Conservation (phyloP, 2,888 invertebrate species). For the Yponomeuta malinellus region DNA sequence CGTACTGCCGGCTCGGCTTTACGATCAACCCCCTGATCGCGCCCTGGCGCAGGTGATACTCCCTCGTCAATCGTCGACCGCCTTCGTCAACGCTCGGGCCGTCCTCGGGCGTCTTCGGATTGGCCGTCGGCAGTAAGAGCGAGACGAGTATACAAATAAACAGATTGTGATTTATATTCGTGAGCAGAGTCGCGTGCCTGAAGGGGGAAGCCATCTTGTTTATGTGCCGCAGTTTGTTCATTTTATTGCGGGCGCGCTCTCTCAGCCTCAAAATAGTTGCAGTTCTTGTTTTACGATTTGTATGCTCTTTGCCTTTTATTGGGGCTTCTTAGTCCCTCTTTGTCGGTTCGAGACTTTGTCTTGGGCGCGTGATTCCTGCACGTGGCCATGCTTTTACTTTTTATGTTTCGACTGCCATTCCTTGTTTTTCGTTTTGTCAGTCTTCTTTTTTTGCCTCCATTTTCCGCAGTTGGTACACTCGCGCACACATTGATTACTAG, state of each 20-base stretch:
- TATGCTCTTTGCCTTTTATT: constrained; percentile 31
- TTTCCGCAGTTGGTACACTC: not conserved
- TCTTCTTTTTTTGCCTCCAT: not conserved
- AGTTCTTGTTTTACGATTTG: constrained; percentile 47
- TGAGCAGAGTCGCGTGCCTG: constrained; percentile 54
- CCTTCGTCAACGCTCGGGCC: constrained; percentile 53
- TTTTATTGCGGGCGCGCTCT: constrained; percentile 17
- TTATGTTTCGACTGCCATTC: not conserved
- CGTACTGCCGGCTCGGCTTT: constrained; percentile 77
- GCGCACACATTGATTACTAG: not conserved
- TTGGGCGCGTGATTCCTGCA: not conserved
- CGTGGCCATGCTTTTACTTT: not conserved
- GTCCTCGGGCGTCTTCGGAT: constrained; percentile 38
- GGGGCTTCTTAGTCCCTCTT: constrained; percentile 22
- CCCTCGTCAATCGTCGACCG: constrained; percentile 70
- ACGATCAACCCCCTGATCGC: constrained; percentile 80
- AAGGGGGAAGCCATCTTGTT: constrained; percentile 62
- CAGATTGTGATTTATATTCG: constrained; percentile 63
- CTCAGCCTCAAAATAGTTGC: constrained; percentile 18
- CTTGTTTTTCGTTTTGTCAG: not conserved
- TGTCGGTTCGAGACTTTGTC: constrained; percentile 5
- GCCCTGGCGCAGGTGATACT: constrained; percentile 80
- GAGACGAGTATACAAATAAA: constrained; percentile 70
- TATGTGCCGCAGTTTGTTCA: constrained; percentile 38
- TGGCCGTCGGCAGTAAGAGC: constrained; percentile 57